These are phyloP conservation scores for Leptogaster cylindrica DNA, from an alignment of 2,888 invertebrate genomes.

Conservation along the genomic window DNA sequence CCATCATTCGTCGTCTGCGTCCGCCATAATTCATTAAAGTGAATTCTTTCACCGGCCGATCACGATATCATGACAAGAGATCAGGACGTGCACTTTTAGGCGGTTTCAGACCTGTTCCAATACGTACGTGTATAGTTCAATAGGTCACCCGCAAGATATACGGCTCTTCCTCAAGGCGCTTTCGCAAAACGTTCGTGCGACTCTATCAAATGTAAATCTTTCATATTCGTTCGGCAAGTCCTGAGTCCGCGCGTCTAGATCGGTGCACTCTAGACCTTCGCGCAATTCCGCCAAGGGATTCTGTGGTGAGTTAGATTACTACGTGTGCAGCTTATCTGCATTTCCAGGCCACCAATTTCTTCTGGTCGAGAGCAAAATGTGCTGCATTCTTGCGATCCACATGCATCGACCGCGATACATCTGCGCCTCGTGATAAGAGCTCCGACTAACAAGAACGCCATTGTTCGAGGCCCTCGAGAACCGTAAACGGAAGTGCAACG, in stretches of 20 bases:
- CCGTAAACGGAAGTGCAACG: conserved; percentile 29
- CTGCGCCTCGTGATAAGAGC: neutral
- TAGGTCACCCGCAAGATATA: conserved; percentile 38
- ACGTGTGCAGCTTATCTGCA: conserved; percentile 21
- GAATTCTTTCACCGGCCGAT: conserved; percentile 37
- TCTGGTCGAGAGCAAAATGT: neutral
- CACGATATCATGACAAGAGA: conserved; percentile 34
- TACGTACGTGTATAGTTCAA: conserved; percentile 35
- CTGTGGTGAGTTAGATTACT: conserved; percentile 26
- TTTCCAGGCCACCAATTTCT: conserved; percentile 12
- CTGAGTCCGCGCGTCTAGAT: neutral
- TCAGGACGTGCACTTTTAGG: conserved; percentile 31
- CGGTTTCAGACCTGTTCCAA: conserved; percentile 36
- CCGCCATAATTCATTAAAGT: conserved; percentile 29
- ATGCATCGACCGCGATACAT: conserved; percentile 29
- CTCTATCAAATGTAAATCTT: conserved; percentile 42
- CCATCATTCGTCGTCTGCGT: too few relatives aligned
- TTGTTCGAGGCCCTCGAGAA: conserved; percentile 27
- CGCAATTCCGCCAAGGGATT: conserved; percentile 6
- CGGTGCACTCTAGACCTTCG: neutral
- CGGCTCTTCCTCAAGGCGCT: conserved; percentile 38
- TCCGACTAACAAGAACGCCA: conserved; percentile 26
- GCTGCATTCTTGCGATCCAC: conserved; percentile 6
- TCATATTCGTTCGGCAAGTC: conserved; percentile 7
- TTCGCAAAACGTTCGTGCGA: conserved; percentile 24